Base-by-base conservation (phyloP, 2,888 invertebrate species). In the Kuschelorhynchus macadamiae region DNA sequence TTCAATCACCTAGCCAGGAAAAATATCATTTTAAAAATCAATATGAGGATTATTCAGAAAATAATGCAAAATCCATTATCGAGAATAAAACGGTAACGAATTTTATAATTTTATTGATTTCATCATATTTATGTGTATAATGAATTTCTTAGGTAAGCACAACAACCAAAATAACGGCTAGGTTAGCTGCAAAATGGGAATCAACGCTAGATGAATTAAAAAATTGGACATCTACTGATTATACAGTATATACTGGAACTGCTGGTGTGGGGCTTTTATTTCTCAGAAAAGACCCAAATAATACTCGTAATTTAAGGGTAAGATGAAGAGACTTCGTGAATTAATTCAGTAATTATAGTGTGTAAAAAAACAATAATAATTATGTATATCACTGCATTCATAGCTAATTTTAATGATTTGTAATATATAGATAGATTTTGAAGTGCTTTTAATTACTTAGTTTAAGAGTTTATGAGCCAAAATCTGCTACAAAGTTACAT, bases 161-260 rank as follows among this genome's bases (percentile, higher is more conserved):
- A 63, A 80, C 80, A 30, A 86, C 87, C 72, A 78, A 81, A 82
- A 78, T 80, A 73, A 71, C 85, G 79, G 77, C 68, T 33, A 70
- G 66, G 73, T 87, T 75, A 72, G 79, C 71, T 76, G 78, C 66
- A 83, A 85, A 79, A 85, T 85, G 81, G 82, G 79, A 72, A 74
- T 75, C 59, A 84, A 87, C 80, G 66, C 86, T 63, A 52, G 81
- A 60, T 67, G 81, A 66, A 78, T 88, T 74, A 81, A 82, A 72
- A 81, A 80, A 69, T 80, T 83, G 77, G 78, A 87, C 84, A 75
- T 81, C 72, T 74, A 81, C 70, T 84, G 91, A 93, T 84, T 85
- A 85, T 74, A 89, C 91, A 2, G 86, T 94, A 0, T 94, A 94
- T 75, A 93, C 93, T 7, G 94, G 94, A 32, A 88, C 88, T 60